Conservation (phyloP, 2,797 vertebrate genomes). For the Mus caroli region DNA sequence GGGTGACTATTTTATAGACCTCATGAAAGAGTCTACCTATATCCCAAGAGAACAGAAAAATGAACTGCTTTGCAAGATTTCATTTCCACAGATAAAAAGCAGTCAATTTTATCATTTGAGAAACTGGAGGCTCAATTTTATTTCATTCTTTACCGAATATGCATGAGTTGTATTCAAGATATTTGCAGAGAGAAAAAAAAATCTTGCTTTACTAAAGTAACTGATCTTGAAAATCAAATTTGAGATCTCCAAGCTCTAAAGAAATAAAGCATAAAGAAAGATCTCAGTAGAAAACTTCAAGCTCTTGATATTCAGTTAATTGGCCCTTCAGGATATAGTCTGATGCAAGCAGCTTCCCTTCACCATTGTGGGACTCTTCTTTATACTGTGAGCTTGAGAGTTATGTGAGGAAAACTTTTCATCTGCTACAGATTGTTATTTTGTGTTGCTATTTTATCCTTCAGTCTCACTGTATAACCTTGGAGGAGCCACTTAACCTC, state of each 20-base stretch:
- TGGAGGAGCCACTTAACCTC: slow-evolving; percentile 52
- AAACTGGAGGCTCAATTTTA: slow-evolving; percentile 62
- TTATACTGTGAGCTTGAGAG: background rate
- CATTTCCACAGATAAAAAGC: slow-evolving; percentile 68
- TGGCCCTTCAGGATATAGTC: background rate
- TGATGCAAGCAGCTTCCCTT: background rate
- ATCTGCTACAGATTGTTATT: background rate
- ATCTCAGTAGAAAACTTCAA: background rate
- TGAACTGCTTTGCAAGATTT: slow-evolving; percentile 43
- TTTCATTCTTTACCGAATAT: background rate
- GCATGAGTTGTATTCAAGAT: background rate
- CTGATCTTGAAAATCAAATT: slow-evolving; percentile 74
- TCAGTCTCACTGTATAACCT: slow-evolving; percentile 75
- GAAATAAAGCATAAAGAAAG: slow-evolving; percentile 20
- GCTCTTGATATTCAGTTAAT: background rate
- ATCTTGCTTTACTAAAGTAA: slow-evolving; percentile 69
- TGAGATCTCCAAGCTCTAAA: slow-evolving; percentile 65
- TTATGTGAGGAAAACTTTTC: background rate
- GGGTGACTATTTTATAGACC: slow-evolving; percentile 54
- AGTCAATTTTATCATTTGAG: slow-evolving; percentile 61
- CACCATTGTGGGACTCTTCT: slow-evolving; percentile 4
- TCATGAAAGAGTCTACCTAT: background rate
- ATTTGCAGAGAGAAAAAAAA: slow-evolving; percentile 67
- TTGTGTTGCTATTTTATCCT: slow-evolving; percentile 54
- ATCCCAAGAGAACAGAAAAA: slow-evolving; percentile 62